These are phyloP conservation scores for Colletes latitarsis DNA, from an alignment of 1,140 invertebrate species.

Conservation along the genomic window DNA sequence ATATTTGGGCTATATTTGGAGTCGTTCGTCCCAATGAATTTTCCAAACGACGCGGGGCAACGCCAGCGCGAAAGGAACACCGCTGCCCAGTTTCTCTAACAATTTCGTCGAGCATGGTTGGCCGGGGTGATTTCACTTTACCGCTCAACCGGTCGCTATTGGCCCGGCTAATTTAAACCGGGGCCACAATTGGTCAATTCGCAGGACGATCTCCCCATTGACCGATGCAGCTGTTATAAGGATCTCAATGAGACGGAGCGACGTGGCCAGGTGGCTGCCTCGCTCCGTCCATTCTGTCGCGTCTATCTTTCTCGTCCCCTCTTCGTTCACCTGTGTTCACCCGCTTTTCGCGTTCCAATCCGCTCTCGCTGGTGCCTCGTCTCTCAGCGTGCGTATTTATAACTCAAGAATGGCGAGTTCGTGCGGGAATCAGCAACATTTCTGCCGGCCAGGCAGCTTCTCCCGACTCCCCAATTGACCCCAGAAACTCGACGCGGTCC, in stretches of 20 bases:
- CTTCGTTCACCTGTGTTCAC: constrained; percentile 49
- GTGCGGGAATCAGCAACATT: constrained; percentile 59
- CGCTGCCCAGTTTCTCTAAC: constrained; percentile 23
- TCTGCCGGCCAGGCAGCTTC: neutral
- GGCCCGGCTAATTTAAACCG: constrained; percentile 69
- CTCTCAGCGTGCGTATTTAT: constrained; percentile 67
- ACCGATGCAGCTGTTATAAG: constrained; percentile 75
- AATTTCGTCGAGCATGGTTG: constrained; percentile 26
- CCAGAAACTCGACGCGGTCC: neutral
- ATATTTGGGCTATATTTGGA: constrained; percentile 57
- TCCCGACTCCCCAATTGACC: neutral
- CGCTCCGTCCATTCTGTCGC: constrained; percentile 54
- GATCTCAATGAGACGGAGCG: constrained; percentile 76
- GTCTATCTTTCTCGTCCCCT: constrained; percentile 42
- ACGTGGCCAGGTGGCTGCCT: constrained; percentile 69
- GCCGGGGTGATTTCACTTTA: constrained; percentile 20
- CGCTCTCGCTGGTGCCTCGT: constrained; percentile 31
- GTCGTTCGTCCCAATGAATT: constrained; percentile 55
- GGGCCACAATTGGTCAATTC: constrained; percentile 70
- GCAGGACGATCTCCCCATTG: constrained; percentile 69
- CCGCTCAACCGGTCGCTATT: constrained; percentile 50
- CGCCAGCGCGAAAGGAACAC: constrained; percentile 8
- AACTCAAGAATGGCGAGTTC: constrained; percentile 71
- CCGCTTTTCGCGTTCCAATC: constrained; percentile 8
- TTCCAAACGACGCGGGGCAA: neutral